Base-by-base conservation (phyloP, 2,113 vertebrate species). In the Ailurus styani region DNA sequence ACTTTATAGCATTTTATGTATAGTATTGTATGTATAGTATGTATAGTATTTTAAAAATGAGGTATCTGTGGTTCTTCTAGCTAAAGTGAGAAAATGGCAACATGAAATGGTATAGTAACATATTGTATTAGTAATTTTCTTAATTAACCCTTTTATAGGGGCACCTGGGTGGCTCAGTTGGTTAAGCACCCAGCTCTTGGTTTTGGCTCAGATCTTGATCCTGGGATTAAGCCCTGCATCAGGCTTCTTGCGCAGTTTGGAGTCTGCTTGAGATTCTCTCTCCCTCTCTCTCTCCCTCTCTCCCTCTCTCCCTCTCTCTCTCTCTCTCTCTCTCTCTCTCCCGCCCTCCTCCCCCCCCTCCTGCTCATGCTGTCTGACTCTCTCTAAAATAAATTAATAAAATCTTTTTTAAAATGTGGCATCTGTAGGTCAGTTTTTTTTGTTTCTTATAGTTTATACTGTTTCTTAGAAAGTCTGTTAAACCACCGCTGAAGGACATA, bases 41-140 rank as follows among this genome's bases (percentile, higher is more conserved):
- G n/a, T n/a, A n/a, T n/a, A n/a, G n/a, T n/a, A n/a, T 52, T 93
- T 86, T 82, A n/a, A 81, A 89, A 83, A 55, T 87, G 7, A 95
- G 23, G 3, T 79, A 68, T 88, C 84, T 90, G 34, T 64, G 42
- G 25, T 88, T 88, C 25, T 89, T 96, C 84, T 91, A 82, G 54
- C 50, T 34, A 40, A 72, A 95, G 13, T 7, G 25, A 70, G 52
- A 42, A 72, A 87, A 86, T 91, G n/a, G 37, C 20, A 72, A 29
- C 34, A 66, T 75, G 40, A 95, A 93, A 50, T 83, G 14, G 31
- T 68, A 21, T 47, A 55, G 18, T 82, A 86, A 75, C 55, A 42
- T 86, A 96, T 86, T 78, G 6, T 91, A 50, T 27, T 96, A 78
- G 20, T 90, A 78, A 60, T 91, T 95, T 91, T 93, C 29, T 95